These are phyloP conservation scores for Phyllostomus hastatus DNA, from an alignment of 2,113 vertebrate species.

Conservation along the genomic window DNA sequence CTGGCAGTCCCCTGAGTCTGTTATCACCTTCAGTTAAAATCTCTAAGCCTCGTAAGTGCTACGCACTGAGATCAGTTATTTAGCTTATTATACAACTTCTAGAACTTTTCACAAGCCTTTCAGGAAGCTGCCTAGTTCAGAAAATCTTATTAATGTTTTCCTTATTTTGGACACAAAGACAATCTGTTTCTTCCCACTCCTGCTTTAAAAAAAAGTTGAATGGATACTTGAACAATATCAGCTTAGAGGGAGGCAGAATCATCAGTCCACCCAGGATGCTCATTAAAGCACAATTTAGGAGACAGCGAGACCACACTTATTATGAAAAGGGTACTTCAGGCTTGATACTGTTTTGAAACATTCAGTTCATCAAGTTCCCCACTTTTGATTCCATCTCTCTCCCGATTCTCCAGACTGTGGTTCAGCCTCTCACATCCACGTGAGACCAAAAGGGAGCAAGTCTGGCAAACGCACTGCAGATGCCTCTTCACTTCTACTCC, in stretches of 20 bases:
- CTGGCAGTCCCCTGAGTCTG: not conserved
- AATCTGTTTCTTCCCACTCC: not conserved
- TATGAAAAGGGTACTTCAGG: not conserved
- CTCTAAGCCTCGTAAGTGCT: not conserved
- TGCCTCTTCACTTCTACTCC: not conserved
- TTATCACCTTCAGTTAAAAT: not conserved
- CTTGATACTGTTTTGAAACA: not conserved
- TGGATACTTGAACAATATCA: not conserved
- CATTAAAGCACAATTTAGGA: not conserved
- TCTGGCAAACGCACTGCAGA: not conserved
- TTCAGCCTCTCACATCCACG: not conserved
- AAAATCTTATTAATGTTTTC: slow-evolving; percentile 21
- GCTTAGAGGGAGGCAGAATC: not conserved
- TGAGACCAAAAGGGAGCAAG: not conserved
- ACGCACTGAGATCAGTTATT: not conserved
- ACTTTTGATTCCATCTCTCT: not conserved
- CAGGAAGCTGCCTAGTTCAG: not conserved
- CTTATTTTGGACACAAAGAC: not conserved
- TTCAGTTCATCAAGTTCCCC: not conserved
- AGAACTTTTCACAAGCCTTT: not conserved
- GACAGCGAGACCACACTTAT: not conserved
- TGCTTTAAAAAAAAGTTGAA: not conserved
- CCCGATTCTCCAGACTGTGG: not conserved
- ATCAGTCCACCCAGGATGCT: not conserved
- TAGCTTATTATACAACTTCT: not conserved